Conservation (phyloP, 1,140 invertebrate genomes). For the Sitophilus oryzae region DNA sequence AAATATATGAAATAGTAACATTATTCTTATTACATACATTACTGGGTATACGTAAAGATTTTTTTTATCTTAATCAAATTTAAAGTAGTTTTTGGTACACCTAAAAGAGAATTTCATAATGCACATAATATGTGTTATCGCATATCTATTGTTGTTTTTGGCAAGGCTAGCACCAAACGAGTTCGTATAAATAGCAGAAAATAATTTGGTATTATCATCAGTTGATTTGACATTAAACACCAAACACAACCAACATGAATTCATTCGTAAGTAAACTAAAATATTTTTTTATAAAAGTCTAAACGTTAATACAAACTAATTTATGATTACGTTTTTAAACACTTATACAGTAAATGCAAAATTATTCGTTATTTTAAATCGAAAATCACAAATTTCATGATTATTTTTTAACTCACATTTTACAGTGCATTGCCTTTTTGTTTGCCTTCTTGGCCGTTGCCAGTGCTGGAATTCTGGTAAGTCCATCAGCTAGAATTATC, state of each 20-base stretch:
- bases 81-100: no score
- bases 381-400: not conserved
- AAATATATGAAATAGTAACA: no score
- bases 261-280: not conserved
- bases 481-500: slow-evolving; percentile 22
- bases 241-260: not conserved
- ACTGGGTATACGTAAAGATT: no score
- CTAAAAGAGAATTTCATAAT: no score
- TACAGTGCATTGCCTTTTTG: not conserved
- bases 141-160: not conserved
- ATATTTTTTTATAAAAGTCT: not conserved
- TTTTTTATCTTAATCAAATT: no score
- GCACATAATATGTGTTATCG: no score
- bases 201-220: not conserved
- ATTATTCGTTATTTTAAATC: not conserved
- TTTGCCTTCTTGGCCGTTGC: slow-evolving; percentile 1
- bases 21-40: no score
- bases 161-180: not conserved
- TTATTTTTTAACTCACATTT: not conserved
- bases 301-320: no score
- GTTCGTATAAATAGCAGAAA: not conserved
- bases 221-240: not conserved
- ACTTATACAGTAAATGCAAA: no score
- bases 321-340: no score
- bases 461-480: slow-evolving; percentile 19